Base-by-base conservation (phyloP, 2,113 vertebrate genomes). In the Mustela lutreola region DNA sequence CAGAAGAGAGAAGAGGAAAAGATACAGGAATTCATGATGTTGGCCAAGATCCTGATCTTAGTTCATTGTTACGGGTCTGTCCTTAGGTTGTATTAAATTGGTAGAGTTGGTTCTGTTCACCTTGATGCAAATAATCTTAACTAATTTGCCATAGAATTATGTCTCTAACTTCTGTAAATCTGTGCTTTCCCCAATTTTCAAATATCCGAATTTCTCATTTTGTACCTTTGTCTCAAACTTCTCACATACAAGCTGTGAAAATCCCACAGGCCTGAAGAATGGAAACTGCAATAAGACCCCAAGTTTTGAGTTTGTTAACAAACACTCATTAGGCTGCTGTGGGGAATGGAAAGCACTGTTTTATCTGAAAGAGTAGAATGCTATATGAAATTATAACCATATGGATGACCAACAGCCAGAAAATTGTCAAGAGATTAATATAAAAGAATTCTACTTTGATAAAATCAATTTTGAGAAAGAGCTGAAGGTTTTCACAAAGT, bases 171-270 rank as follows among this genome's bases (percentile, higher is more conserved):
- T 82, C 31, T 90, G 53, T 94, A 70, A 73, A 79, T 53, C 45
- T 83, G 71, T 45, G 24, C 2, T 79, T 76, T 9, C 16, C 31
- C 65, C 22, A 89, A 71, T 21, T 70, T 96, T 76, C 18, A 81
- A 94, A n/a, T 92, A 50, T 10, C 91, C 24, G 15, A 79, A 53
- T 90, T 83, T 97, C 81, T 94, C 5, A 11, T 56, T 85, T 80
- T 93, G 36, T 67, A 63, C 5, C 33, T 80, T 91, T 86, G 39
- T 96, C 60, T 93, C 81, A 91, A 96, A 73, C 36, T 88, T 97
- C 50, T 88, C 84, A 89, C 4, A 56, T 87, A 45, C 26, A 92
- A 92, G 7, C 22, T 75, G n/a, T 89, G 63, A 79, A 94, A 73
- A 85, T 65, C 12, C n/a, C 62, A 67, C 15, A 19, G 4, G 9